Evolutionary conservation across 1,140 invertebrate genomes (phyloP).

Genomic region (Drosophila insularis): DNA sequence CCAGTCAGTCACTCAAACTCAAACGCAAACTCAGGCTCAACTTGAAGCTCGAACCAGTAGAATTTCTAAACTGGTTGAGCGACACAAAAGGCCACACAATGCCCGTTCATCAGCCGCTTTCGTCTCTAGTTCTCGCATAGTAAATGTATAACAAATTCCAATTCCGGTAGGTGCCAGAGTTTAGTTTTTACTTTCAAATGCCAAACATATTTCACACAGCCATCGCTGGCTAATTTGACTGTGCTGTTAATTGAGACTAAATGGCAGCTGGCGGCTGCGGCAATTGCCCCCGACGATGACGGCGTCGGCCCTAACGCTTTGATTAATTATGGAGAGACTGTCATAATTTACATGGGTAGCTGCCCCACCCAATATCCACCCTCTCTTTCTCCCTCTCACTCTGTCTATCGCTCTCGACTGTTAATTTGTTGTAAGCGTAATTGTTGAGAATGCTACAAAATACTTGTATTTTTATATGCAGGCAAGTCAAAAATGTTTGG

Average conservation of each 20-base stretch:
- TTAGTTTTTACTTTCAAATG: slow-evolving; percentile 74
- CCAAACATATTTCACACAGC: slow-evolving; percentile 51
- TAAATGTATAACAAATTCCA: slow-evolving; percentile 67
- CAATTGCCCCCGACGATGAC: slow-evolving; percentile 74
- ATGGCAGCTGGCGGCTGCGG: slow-evolving; percentile 28
- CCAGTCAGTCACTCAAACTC: slow-evolving; percentile 44
- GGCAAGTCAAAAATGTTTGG: slow-evolving; percentile 6
- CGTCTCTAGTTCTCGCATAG: slow-evolving; percentile 12
- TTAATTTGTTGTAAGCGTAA: slow-evolving; percentile 59
- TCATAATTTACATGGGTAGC: slow-evolving; percentile 67
- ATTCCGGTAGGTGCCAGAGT: slow-evolving; percentile 67
- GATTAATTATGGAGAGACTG: slow-evolving; percentile 75
- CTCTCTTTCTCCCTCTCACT: not conserved
- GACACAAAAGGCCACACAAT: slow-evolving; percentile 51
- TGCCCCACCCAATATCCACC: not conserved
- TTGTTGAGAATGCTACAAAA: not conserved
- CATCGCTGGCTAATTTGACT: slow-evolving; percentile 3
- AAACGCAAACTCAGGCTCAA: not conserved
- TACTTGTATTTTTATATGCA: slow-evolving; percentile 2
- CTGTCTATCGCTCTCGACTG: slow-evolving; percentile 9
- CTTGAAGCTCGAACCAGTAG: slow-evolving; percentile 41
- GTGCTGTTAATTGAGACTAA: slow-evolving; percentile 6
- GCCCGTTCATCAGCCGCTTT: slow-evolving; percentile 6
- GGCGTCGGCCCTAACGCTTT: slow-evolving; percentile 69
- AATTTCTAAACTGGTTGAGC: slow-evolving; percentile 75